phyloP scores from a whole-genome alignment of 2,113 vertebrate species.

The Plestiodon gilberti region DNA sequence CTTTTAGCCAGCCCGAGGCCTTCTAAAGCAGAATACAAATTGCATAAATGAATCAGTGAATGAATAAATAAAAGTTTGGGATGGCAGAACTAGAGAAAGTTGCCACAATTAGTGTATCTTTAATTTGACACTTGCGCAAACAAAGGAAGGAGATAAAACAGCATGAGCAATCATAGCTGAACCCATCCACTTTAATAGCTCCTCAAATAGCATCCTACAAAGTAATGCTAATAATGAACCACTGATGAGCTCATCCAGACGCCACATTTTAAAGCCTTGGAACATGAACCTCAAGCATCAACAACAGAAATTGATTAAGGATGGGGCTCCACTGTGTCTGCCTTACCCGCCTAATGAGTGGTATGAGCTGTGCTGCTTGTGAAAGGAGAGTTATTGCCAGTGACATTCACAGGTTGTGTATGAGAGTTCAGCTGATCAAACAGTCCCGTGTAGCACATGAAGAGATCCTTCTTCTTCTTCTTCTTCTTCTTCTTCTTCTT shows the following conservation, averaged over 20 bases:
- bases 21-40: not conserved
- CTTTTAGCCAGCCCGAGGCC: not conserved
- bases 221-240: conserved; percentile 15
- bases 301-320: conserved; percentile 10
- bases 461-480: not conserved
- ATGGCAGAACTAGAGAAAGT: not conserved
- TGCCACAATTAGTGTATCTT: not conserved
- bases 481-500: too few species aligned
- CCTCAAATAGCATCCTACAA: conserved; percentile 12
- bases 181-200: conserved; percentile 15
- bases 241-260: conserved; percentile 22
- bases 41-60: not conserved
- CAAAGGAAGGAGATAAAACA: conserved; percentile 2
- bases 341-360: conserved; percentile 17
- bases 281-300: conserved; percentile 13
- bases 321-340: conserved; percentile 32
- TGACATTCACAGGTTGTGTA: not conserved
- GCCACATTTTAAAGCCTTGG: not conserved
- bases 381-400: conserved; percentile 5
- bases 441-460: not conserved
- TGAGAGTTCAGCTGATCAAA: not conserved
- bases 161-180: conserved; percentile 5
- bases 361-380: conserved; percentile 18
- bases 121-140: conserved; percentile 19
- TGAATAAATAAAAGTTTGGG: not conserved